These are phyloP conservation scores for Acanthopleura granulata DNA, from an alignment of 2,888 invertebrate genomes.

Conservation along the genomic window DNA sequence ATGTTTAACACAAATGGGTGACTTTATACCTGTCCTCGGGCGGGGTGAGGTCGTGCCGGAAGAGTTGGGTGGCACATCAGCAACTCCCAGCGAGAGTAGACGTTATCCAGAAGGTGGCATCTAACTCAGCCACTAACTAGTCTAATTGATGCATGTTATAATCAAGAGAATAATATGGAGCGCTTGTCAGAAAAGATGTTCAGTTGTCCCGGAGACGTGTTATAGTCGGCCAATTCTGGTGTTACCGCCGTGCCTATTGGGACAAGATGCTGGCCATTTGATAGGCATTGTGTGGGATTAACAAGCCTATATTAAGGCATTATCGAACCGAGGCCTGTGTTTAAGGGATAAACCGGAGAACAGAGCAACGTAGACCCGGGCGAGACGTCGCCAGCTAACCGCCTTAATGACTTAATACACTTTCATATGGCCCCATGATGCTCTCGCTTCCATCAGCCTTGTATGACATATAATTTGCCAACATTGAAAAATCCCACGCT, in stretches of 20 bases:
- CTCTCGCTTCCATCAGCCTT: background rate
- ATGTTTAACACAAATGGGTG: too few species aligned
- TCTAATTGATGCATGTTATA: background rate
- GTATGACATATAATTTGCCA: conserved; percentile 3
- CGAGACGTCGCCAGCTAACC: background rate
- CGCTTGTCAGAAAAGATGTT: background rate
- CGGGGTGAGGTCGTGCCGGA: too few species aligned
- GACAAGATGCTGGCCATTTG: background rate
- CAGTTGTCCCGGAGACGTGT: background rate
- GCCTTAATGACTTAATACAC: background rate
- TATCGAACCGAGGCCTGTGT: background rate
- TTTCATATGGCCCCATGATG: background rate
- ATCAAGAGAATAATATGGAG: background rate
- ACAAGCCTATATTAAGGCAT: background rate
- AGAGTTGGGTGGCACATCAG: too few species aligned
- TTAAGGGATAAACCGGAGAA: background rate
- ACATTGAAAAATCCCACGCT: background rate
- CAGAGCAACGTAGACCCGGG: background rate
- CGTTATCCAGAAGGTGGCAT: conserved; percentile 2
- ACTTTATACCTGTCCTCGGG: too few species aligned
- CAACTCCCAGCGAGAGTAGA: too few species aligned
- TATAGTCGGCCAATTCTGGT: background rate
- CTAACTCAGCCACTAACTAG: background rate
- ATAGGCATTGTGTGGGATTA: background rate
- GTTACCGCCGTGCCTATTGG: background rate